Conservation (phyloP, 2,797 vertebrate species). For the Sebastes goodei region DNA sequence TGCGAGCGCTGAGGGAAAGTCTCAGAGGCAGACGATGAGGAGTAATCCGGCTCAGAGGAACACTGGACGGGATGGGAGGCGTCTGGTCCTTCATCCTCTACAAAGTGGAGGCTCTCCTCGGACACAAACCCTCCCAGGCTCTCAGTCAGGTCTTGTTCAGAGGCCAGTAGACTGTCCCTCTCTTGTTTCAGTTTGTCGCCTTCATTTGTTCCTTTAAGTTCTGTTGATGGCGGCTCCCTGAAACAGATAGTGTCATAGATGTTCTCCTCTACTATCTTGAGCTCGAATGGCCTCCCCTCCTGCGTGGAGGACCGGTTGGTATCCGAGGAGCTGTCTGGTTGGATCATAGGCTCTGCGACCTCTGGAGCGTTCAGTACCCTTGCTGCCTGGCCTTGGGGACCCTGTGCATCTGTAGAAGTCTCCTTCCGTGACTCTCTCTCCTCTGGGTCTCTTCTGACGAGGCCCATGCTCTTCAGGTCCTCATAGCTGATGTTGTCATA, state of each 20-base stretch:
- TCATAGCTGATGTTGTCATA: conserved; percentile 98
- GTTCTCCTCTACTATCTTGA: conserved; percentile 90
- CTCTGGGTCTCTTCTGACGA: conserved; percentile 85
- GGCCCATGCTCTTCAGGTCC: conserved; percentile 93
- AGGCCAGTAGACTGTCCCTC: conserved; percentile 73
- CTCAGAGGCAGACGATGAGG: conserved; percentile 84
- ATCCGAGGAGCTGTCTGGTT: conserved; percentile 71
- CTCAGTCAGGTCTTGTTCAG: conserved; percentile 84
- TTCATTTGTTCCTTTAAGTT: conserved; percentile 50
- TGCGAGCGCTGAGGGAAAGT: conserved; percentile 79
- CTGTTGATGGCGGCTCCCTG: conserved; percentile 76
- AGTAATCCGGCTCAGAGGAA: conserved; percentile 79
- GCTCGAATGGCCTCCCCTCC: conserved; percentile 78
- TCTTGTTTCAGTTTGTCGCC: conserved; percentile 53
- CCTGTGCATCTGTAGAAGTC: conserved; percentile 5
- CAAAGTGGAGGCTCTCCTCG: conserved; percentile 89
- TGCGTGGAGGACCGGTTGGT: conserved; percentile 68
- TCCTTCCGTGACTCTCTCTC: conserved; percentile 55
- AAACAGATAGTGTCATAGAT: conserved; percentile 95
- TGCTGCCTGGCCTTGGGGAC: not conserved
- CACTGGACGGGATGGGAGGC: conserved; percentile 51
- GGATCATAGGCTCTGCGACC: conserved; percentile 64
- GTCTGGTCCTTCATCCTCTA: conserved; percentile 80
- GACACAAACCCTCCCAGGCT: conserved; percentile 83
- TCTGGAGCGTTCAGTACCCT: conserved; percentile 53